Conservation (phyloP, 2,797 vertebrate genomes). For the Dermochelys coriacea region DNA sequence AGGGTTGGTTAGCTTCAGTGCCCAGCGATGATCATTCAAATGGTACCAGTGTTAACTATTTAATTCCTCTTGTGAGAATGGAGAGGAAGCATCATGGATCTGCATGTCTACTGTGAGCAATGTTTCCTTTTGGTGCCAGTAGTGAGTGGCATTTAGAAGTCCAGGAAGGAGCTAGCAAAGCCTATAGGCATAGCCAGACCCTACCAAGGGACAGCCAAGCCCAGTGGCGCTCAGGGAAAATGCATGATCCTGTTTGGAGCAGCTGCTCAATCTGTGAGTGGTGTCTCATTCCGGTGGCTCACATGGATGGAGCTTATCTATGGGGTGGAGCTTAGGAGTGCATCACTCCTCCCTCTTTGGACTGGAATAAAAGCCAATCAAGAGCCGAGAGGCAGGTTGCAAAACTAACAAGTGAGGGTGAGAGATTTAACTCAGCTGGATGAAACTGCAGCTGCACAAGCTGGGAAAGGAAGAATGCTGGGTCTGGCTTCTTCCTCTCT, state of each 20-base stretch:
- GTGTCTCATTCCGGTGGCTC: not conserved
- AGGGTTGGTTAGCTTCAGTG: accelerated
- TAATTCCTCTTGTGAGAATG: not conserved
- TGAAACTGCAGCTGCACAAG: not conserved
- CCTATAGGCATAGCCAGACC: not conserved
- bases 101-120: not conserved
- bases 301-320: not conserved
- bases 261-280: not conserved
- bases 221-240: not conserved
- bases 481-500: not conserved
- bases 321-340: not conserved
- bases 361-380: not conserved
- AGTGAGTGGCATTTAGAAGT: not conserved
- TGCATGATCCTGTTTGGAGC: not conserved
- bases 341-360: not conserved
- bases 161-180: not conserved
- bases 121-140: not conserved
- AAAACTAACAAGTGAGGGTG: not conserved
- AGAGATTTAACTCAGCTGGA: not conserved
- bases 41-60: conserved; percentile 13
- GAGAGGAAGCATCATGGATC: conserved; percentile 14
- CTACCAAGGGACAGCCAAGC: not conserved
- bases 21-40: not conserved
- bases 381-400: not conserved
- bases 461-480: not conserved